Base-by-base conservation (phyloP, 92 coral and sea anemone species). In the Phymanthus crucifer region DNA sequence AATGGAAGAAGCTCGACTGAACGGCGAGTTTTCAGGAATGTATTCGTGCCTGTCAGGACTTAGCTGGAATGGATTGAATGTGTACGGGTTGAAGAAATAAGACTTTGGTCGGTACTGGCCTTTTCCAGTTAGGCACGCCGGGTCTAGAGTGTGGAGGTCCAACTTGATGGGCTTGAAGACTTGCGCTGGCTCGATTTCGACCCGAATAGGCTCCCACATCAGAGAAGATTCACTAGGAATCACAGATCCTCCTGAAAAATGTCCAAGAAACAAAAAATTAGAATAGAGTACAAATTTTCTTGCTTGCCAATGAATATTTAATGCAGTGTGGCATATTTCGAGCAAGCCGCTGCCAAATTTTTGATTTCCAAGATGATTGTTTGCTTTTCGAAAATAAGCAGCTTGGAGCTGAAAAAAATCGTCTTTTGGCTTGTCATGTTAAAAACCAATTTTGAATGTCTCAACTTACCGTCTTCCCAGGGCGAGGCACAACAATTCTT, bases 171-270 rank as follows among this genome's bases (percentile, higher is more conserved):
- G 97, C 50, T 92, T 91, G 70, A 92, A 92, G 13, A 92, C 83
- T 74, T 92, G 92, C 23, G 97, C 84, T 14, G 97, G 97, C 32
- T 92, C 97, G 71, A 92, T 92, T 76, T 92, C 88, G 6, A 92
- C 97, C 56, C 97, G 93, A 74, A 92, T 92, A 14, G 97, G 97
- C 45, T 87, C 86, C 97, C 97, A 92, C 52, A 92, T 80, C 56
- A 83, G 86, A n/a, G 97, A 78, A 32, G 93, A 84, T 32, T 82
- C 90, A 1, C 75, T 74, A 32, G 93, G 93, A 24, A 82, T 70
- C 18, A 74, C 90, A 34, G 88, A 72, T 43, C 85, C 90, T 71
- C 88, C 86, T 87, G 77, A 70, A 52, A 70, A 43, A 83, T 37
- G 24, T 79, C 75, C 35, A 66, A 38, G 76, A 84, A 84, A 81